Conservation (phyloP, 2,888 invertebrate species). For the Monoplex corrugatus region DNA sequence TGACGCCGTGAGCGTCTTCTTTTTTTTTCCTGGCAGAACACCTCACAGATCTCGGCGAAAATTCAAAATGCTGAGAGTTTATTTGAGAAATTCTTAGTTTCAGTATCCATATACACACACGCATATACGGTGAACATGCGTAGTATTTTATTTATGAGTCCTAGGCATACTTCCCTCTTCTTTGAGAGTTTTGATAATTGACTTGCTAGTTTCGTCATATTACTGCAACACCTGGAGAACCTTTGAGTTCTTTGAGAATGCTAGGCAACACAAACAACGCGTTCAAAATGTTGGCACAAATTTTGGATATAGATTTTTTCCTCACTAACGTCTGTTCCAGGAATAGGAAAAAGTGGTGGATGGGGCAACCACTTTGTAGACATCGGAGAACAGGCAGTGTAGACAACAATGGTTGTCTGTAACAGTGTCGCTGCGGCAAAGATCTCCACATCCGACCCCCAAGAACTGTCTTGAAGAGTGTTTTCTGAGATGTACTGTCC, state of each 20-base stretch:
- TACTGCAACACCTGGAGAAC: no score
- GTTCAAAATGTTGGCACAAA: slow-evolving; percentile 13
- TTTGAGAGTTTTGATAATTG: neutral
- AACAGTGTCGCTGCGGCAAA: neutral
- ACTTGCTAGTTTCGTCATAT: neutral
- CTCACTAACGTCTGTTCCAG: neutral
- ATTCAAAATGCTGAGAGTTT: no score
- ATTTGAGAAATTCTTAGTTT: no score
- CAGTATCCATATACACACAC: no score
- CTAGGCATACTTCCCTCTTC: neutral
- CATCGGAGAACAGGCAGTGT: neutral
- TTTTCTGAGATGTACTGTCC: no score
- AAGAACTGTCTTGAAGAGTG: neutral
- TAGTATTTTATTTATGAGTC: no score
- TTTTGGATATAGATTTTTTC: neutral
- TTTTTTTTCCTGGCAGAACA: no score
- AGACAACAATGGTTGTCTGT: neutral
- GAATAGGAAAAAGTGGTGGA: slow-evolving; percentile 6
- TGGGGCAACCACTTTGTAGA: neutral
- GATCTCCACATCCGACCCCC: neutral
- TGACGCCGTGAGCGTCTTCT: no score
- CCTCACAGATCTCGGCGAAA: no score
- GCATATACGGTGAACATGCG: no score
- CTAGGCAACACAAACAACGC: neutral
- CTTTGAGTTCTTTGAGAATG: no score